These are phyloP conservation scores for Loris lydekkerianus DNA, from an alignment of 2,797 vertebrate species.

Conservation along the genomic window DNA sequence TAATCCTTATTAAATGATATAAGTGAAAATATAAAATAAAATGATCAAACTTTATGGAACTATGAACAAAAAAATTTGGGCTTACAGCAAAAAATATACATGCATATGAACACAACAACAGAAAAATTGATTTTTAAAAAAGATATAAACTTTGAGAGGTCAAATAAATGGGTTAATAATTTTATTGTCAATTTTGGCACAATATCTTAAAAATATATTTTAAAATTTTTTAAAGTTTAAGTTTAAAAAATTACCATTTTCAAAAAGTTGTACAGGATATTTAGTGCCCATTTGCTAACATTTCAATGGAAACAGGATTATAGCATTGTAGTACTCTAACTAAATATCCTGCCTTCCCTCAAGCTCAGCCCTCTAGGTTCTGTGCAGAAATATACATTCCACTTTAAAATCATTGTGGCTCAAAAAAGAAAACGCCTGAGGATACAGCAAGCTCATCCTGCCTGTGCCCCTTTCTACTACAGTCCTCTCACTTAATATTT, in stretches of 20 bases:
- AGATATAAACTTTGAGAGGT: background rate
- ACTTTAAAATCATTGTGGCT: conserved; percentile 76
- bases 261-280: conserved; percentile 66
- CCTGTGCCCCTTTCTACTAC: conserved; percentile 48
- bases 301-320: conserved; percentile 72
- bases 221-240: conserved; percentile 59
- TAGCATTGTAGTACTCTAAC: conserved; percentile 73
- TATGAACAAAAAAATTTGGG: conserved; percentile 45
- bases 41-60: background rate
- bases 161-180: conserved; percentile 66
- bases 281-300: conserved; percentile 68
- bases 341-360: conserved; percentile 65
- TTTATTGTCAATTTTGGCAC: conserved; percentile 64
- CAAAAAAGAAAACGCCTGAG: conserved; percentile 79
- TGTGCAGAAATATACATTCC: conserved; percentile 75
- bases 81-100: background rate
- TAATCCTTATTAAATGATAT: background rate
- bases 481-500: conserved; percentile 59
- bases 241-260: conserved; percentile 64
- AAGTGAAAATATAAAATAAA: conserved; percentile 29
- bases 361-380: conserved; percentile 80
- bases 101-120: background rate
- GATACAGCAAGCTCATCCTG: conserved; percentile 73
- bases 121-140: conserved; percentile 17
- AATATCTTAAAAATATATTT: conserved; percentile 27